Evolutionary conservation across 2,797 vertebrate genomes (phyloP), one percentile per base, ranked within the genome.

Genomic region (Pampus argenteus): DNA sequence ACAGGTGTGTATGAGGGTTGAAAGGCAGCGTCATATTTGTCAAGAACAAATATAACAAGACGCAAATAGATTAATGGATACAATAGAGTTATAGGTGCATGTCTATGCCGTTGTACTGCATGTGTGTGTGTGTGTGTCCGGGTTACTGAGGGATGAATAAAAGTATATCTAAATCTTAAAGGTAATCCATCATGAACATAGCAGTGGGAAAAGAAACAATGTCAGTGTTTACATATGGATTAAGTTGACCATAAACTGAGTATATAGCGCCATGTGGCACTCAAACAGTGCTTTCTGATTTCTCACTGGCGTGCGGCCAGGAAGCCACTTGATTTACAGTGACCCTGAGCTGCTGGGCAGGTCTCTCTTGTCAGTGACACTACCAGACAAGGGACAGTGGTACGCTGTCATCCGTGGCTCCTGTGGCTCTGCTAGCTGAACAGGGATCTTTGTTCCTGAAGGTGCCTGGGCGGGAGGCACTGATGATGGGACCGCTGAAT

Each of bases 401-500:
- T 31, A 13, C 13, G 63, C 63, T 85, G 79, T 90, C 79, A 84
- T 66, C 63, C 17, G 15, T 44, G 40, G 40, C 40, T 42, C 40
- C 29, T 4, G 11, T 18, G 55, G 29, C 26, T 31, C 59, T 20
- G 20, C 20, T 15, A 29, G 58, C 63, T 90, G 66, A 92, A 90
- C 58, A 48, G 77, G 68, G 45, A 42, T 60, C 81, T 86, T 89
- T 91, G 90, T 93, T 81, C 44, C 11, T 56, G 57, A 56, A 75
- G 74, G 71, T 83, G 71, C 71, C 65, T 76, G 81, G 47, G 66
- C 60, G 23, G 71, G 82, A 86, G 68, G 74, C 68, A 25, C 64
- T 48, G 79, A 78, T 73, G 86, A 88, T 83, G 71, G 80, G 70
- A 67, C 61, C 44, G 18, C 67, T 91, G 85, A 93, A 90, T 88